Conservation (phyloP, 2,113 vertebrate species). For the Elaphurus davidianus region DNA sequence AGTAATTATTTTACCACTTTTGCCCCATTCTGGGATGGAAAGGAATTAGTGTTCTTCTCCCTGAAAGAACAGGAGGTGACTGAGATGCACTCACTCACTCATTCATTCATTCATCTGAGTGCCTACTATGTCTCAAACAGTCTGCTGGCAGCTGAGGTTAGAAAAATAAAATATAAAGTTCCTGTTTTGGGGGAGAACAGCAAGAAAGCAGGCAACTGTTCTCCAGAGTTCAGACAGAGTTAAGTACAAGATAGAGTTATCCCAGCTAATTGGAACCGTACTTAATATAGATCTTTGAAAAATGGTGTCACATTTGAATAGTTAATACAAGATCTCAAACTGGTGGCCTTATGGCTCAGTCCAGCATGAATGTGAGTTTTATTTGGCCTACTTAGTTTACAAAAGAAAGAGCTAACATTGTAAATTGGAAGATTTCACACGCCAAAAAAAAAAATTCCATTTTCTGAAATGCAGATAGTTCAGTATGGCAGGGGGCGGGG, state of each 20-base stretch:
- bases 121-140: background rate
- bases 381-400: background rate
- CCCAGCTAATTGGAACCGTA: background rate
- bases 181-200: background rate
- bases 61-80: background rate
- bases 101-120: background rate
- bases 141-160: background rate
- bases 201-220: background rate
- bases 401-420: background rate
- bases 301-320: background rate
- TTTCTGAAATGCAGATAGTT: background rate
- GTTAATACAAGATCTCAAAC: background rate
- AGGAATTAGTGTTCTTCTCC: constrained; percentile 3
- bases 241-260: background rate
- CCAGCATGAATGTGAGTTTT: constrained; percentile 1
- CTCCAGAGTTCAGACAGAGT: background rate
- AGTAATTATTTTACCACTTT: constrained; percentile 15
- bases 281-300: background rate
- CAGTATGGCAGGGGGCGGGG: rapidly evolving
- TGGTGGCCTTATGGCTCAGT: background rate
- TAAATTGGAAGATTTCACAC: constrained; percentile 17
- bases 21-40: background rate
- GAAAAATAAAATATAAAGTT: constrained; percentile 18
- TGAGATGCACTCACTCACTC: background rate
- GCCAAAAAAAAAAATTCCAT: background rate